Base-by-base conservation (phyloP, 1,140 invertebrate genomes). In the Drosophila hydei region DNA sequence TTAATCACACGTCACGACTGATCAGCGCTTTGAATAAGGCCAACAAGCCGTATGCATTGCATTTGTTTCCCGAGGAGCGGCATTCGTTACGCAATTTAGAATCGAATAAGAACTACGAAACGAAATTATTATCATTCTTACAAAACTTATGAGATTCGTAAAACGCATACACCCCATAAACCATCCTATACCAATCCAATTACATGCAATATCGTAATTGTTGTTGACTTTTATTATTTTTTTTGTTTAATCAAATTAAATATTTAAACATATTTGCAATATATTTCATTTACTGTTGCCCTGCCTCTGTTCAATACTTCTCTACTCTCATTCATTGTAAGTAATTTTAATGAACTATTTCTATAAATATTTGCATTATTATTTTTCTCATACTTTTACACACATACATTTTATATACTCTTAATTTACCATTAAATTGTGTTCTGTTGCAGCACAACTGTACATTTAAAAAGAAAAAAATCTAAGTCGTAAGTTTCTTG, bases 71-170 rank as follows among this genome's bases (percentile, higher is more conserved):
- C 0, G 97, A 96, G 69, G 98, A 99, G 92, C 94, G 98, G 73
- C 98, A 99, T 90, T 98, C 97, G 58, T 93, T 99, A 33, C 93
- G 98, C 40, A 97, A 96, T 89, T 93, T 98, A 79, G 97, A 98
- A 92, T 96, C 98, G 23, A 98, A 96, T 88, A 98, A 98, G 93
- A 98, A 99, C 92, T 99, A 98, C 92, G 98, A 99, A 93, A 97
- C 98, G 8, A 97, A 96, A 16, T 92, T 99, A 40, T 93, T 99
- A 21, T 97, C 96, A 63, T 99, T 98, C 92, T 93, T 99, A 63
- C 96, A 98, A 92, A 96, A 98, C 92, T 94, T 98, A 91, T 96
- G 94, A 94, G 83, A 87, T 87, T 89, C 69, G 45, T 79, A 77
- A 84, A 55, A 11, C 55, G 50, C 50, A 36, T 40, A 56, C 48